Conservation (phyloP, 2,797 vertebrate genomes). For the Platalea minor region DNA sequence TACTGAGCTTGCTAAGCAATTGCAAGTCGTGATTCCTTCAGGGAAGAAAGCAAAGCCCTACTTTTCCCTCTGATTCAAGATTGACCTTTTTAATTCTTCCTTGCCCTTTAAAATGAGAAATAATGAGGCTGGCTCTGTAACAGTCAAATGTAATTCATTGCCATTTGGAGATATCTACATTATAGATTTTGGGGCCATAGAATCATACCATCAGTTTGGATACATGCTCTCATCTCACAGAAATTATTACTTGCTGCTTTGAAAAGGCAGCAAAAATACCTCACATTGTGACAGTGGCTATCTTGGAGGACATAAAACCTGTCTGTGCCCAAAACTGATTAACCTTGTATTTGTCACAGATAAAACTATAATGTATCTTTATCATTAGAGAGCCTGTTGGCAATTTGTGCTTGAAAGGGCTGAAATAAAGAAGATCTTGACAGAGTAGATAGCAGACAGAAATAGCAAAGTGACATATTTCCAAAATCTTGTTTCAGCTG, state of each 20-base stretch:
- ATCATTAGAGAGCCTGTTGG: neutral
- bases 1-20: neutral
- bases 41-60: neutral
- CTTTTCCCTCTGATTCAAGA: neutral
- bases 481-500: neutral
- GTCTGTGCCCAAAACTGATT: neutral
- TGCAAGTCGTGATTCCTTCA: neutral
- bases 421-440: neutral
- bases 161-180: neutral
- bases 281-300: fast-evolving
- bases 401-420: neutral
- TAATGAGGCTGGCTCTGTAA: neutral
- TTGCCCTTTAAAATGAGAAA: neutral
- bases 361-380: neutral
- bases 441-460: neutral
- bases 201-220: neutral
- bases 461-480: neutral
- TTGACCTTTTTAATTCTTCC: neutral
- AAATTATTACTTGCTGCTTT: neutral
- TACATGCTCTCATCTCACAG: neutral
- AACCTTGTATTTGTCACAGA: neutral
- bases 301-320: neutral
- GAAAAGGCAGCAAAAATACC: neutral
- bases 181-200: neutral
- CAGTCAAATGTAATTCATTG: neutral